Conservation (phyloP, 2,888 invertebrate species). For the Pammene aurita region DNA sequence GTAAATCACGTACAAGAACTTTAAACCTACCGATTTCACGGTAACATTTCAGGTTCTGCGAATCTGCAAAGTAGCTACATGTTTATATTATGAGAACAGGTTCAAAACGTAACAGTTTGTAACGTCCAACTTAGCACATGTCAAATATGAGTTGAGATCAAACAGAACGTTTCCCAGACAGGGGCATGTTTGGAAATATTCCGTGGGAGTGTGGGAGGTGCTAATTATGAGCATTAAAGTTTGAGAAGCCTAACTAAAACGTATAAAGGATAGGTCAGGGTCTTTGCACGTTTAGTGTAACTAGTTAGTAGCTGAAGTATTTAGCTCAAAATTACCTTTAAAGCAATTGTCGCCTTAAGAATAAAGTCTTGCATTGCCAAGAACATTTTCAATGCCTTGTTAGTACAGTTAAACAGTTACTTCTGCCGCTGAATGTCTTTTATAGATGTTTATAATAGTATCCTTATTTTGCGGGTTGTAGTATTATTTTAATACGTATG, state of each 20-base stretch:
- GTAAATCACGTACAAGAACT: slow-evolving; percentile 7
- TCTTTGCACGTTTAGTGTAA: neutral
- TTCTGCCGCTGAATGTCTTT: no score
- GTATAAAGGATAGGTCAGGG: slow-evolving; percentile 29
- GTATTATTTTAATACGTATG: no score
- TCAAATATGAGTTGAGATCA: slow-evolving; percentile 51
- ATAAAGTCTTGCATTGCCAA: no score
- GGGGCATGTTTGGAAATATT: slow-evolving; percentile 61
- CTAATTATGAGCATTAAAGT: slow-evolving; percentile 69
- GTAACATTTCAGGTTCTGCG: slow-evolving; percentile 20
- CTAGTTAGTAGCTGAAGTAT: no score
- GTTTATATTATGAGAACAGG: slow-evolving; percentile 18
- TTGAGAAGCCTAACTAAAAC: slow-evolving; percentile 43
- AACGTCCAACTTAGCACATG: slow-evolving; percentile 26
- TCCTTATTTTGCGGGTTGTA: neutral
- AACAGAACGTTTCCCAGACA: slow-evolving; percentile 68
- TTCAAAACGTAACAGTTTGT: slow-evolving; percentile 16
- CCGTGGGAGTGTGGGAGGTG: slow-evolving; percentile 77
- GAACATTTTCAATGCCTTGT: no score
- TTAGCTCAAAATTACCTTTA: no score
- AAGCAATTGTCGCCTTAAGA: neutral
- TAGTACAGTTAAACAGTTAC: no score
- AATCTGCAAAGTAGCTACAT: slow-evolving; percentile 4
- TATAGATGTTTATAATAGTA: neutral
- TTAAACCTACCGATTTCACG: slow-evolving; percentile 4